Evolutionary conservation across 2,888 invertebrate species (phyloP), one percentile per base, ranked within the genome.

Genomic region (Cremastinae sp.): DNA sequence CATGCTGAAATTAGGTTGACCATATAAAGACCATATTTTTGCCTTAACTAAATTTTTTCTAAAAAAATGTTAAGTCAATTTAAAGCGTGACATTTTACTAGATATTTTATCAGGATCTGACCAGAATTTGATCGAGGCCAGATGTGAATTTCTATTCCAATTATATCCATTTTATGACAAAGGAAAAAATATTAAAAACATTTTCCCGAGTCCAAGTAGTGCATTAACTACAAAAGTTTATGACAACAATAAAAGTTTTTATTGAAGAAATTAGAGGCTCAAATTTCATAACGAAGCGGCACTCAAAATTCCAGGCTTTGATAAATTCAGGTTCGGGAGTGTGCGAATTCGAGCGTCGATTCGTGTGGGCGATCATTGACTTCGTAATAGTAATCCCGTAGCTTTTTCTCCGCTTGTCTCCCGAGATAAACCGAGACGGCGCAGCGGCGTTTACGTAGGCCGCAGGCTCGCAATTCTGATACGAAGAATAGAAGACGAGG

Each of bases 381-480:
- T 69, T 61, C 69, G 71, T 45, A 75, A 75, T 72, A 72, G 59
- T 72, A 28, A 28, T 28, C 28, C 41, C 59, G 47, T 41, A 53
- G 76, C 69, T 76, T 76, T 76, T 69, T 61, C 68, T 69, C 55
- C 18, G 62, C 28, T 28, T 28, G 28, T 28, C 28, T 51, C 37
- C 7, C 20, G 59, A 56, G 76, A 76, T 66, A 76, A 69, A 73
- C 55, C 73, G 35, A 22, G 68, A 45, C 53, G 39, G 49, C 51
- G 61, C 55, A 68, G 58, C 72, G n/a, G n/a, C 28, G 28, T 59
- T 76, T 72, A 73, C 76, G 76, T 76, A 69, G 76, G 76, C 62
- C 10, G 76, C 28, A 68, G 62, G 72, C 56, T 69, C 64, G 53
- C 69, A 59, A 76, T 20, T 61, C 75, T 49, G 62, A 53, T 43